phyloP scores from a whole-genome alignment of 2,888 invertebrate genomes.

The Lottia scabra region DNA sequence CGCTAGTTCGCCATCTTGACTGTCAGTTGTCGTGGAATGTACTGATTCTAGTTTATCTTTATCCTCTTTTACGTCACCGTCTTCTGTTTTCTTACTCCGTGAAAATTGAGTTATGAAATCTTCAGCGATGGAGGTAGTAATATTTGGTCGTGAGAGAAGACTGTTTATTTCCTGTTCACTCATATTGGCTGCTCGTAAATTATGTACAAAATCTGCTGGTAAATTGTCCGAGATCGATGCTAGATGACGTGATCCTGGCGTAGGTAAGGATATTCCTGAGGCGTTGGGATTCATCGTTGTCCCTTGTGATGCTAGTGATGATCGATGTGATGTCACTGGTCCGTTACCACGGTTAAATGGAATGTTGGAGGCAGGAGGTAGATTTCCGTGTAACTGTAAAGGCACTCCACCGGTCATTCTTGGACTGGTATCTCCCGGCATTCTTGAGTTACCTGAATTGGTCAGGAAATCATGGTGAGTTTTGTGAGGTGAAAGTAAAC shows the following conservation, averaged over 20 bases:
- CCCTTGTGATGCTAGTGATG: conserved; percentile 32
- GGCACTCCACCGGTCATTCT: conserved; percentile 36
- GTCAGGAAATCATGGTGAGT: conserved; percentile 18
- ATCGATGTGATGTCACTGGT: conserved; percentile 22
- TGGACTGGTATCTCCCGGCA: conserved; percentile 20
- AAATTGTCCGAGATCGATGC: conserved; percentile 32
- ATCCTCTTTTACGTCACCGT: conserved; percentile 18
- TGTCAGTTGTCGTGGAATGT: background rate
- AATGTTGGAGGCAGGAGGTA: conserved; percentile 38
- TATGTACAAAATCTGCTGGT: conserved; percentile 28
- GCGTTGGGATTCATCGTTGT: conserved; percentile 10
- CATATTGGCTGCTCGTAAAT: conserved; percentile 65
- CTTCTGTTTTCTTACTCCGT: conserved; percentile 27
- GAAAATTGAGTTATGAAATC: conserved; percentile 86
- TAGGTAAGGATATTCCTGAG: conserved; percentile 21
- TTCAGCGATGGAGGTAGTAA: conserved; percentile 75
- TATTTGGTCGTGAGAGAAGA: conserved; percentile 80
- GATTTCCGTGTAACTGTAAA: conserved; percentile 30
- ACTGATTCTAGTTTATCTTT: too few relatives aligned
- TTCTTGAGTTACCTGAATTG: conserved; percentile 17
- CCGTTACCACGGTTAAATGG: conserved; percentile 32
- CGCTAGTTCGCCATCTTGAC: background rate
- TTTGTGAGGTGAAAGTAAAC: conserved; percentile 11
- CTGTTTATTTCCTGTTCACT: conserved; percentile 81
- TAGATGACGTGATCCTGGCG: conserved; percentile 17